Evolutionary conservation across 2,797 vertebrate genomes (phyloP).

Genomic region (Leptodactylus fallax): DNA sequence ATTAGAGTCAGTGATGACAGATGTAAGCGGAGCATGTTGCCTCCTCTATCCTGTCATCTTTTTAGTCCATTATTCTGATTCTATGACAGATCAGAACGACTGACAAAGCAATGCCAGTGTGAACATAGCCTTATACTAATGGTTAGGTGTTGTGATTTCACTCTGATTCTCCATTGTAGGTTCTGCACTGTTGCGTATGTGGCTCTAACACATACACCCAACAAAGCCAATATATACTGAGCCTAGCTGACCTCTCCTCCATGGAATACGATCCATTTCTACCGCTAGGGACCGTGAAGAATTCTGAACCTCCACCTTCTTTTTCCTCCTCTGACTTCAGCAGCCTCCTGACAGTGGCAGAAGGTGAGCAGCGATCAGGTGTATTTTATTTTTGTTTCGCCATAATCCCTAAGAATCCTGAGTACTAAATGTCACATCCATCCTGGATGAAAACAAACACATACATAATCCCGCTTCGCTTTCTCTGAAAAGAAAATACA

Average conservation of each 20-base stretch:
- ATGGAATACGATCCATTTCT: slow-evolving; percentile 91
- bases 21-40: no score
- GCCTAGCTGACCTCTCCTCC: slow-evolving; percentile 88
- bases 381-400: not conserved
- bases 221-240: slow-evolving; percentile 93
- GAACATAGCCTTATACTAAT: not conserved
- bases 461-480: not conserved
- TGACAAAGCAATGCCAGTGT: no score
- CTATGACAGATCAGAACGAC: no score
- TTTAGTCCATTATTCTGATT: no score
- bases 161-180: slow-evolving; percentile 71
- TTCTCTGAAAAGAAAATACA: not conserved
- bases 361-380: slow-evolving; percentile 79
- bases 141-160: not conserved
- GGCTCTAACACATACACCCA: slow-evolving; percentile 92
- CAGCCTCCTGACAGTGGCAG: slow-evolving; percentile 93
- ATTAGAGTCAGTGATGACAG: no score
- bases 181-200: slow-evolving; percentile 93
- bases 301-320: slow-evolving; percentile 81
- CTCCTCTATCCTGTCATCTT: no score
- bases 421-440: not conserved
- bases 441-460: not conserved
- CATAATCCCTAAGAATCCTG: not conserved
- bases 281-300: slow-evolving; percentile 86
- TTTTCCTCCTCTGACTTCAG: slow-evolving; percentile 82